A percentile compares a stretch with the other conserved stretches of the same genome.
phyloP scores from a whole-genome alignment of 2,113 vertebrate genomes.

The Tragelaphus strepsiceros region DNA sequence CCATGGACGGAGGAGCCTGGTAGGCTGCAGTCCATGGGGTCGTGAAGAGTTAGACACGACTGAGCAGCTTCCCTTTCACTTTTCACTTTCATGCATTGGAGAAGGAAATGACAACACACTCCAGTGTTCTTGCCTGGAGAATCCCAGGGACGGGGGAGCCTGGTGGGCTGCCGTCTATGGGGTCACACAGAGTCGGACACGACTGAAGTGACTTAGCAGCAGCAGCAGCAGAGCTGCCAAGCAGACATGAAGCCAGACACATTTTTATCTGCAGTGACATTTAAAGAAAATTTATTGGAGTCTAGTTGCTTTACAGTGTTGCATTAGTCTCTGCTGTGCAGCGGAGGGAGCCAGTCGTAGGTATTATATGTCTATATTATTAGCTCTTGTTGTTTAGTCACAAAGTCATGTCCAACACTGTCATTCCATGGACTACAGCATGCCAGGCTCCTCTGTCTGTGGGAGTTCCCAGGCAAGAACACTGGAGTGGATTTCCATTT shows the following conservation, averaged over 20 bases:
- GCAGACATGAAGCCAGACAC: background rate
- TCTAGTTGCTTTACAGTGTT: background rate
- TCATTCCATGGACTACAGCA: background rate
- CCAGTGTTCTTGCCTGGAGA: too few relatives aligned
- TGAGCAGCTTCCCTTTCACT: too few relatives aligned
- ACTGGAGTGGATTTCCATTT: background rate
- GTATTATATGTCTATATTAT: accelerated
- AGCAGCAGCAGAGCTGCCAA: background rate
- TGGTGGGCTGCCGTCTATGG: too few relatives aligned
- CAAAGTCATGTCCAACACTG: background rate
- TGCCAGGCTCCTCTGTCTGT: background rate
- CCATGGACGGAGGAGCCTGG: too few relatives aligned
- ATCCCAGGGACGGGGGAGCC: too few relatives aligned
- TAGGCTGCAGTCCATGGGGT: too few relatives aligned
- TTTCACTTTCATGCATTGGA: too few relatives aligned
- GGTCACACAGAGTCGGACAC: too few relatives aligned
- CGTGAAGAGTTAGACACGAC: too few relatives aligned
- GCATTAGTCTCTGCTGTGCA: background rate
- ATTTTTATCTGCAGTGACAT: background rate
- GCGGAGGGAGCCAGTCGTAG: background rate
- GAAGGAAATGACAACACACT: too few relatives aligned
- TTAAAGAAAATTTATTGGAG: accelerated
- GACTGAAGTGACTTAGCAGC: too few relatives aligned
- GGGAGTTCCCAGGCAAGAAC: background rate
- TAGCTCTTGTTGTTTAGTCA: accelerated